A percentile compares a stretch with the other conserved stretches of the same genome.
phyloP scores from a whole-genome alignment of 2,797 vertebrate species.

The Phataginus tetradactyla region DNA sequence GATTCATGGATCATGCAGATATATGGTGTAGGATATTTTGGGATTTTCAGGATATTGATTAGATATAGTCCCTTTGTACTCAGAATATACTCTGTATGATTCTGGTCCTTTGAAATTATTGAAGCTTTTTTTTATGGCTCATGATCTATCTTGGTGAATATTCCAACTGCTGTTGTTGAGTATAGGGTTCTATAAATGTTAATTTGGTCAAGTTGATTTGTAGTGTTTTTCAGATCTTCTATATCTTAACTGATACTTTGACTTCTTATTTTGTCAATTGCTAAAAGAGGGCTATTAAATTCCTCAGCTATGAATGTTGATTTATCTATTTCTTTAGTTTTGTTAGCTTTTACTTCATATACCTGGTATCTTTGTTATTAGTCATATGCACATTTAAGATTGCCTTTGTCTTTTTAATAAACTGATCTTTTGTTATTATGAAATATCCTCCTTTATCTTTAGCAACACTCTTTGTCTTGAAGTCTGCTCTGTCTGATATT shows the following conservation, averaged over 20 bases:
- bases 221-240: not conserved
- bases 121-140: not conserved
- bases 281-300: not conserved
- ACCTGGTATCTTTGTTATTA: not conserved
- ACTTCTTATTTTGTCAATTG: not conserved
- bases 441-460: not conserved
- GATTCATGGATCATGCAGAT: not conserved
- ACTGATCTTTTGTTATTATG: not conserved
- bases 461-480: not conserved
- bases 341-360: not conserved
- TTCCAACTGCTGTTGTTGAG: not conserved
- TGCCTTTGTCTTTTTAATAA: not conserved
- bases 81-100: not conserved
- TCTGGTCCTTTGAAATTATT: conserved; percentile 34
- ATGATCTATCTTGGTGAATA: not conserved
- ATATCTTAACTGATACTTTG: not conserved
- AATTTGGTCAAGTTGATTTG: conserved; percentile 23
- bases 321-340: not conserved
- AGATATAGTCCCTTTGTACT: not conserved
- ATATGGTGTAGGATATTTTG: not conserved
- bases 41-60: not conserved
- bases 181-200: not conserved
- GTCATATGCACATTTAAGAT: not conserved
- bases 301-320: not conserved
- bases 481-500: not conserved